Evolutionary conservation across 2,797 vertebrate species (phyloP).

Genomic region (Loris lydekkerianus): DNA sequence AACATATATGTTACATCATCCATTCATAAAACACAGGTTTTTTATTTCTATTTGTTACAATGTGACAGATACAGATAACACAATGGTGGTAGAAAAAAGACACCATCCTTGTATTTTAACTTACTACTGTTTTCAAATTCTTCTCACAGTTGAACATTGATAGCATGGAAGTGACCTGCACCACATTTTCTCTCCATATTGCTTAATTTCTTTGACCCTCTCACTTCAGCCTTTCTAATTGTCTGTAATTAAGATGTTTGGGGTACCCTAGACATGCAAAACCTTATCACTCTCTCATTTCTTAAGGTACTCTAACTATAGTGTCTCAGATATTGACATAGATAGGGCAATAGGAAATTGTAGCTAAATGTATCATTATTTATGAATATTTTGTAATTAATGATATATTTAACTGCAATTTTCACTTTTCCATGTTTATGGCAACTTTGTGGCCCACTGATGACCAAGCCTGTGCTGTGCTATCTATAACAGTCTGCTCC

Average conservation of each 20-base stretch:
- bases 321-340: too few species aligned
- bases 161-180: background rate
- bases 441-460: too few species aligned
- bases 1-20: background rate
- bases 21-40: background rate
- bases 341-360: too few species aligned
- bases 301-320: background rate
- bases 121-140: background rate
- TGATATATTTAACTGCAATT: too few species aligned
- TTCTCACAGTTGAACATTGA: too few species aligned
- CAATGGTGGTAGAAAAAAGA: background rate
- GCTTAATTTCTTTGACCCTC: background rate
- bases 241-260: background rate
- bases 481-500: background rate
- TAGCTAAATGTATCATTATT: too few species aligned
- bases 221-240: background rate
- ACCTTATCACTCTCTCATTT: background rate
- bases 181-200: background rate
- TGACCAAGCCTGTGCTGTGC: rapidly evolving
- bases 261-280: background rate
- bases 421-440: too few species aligned
- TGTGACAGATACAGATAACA: background rate
- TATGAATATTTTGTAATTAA: too few species aligned
- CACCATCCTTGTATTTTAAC: background rate
- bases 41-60: background rate